A percentile compares a stretch with the other conserved stretches of the same genome.
These are phyloP conservation scores for Circaetus gallicus DNA, from an alignment of 2,113 vertebrate species.

Conservation along the genomic window DNA sequence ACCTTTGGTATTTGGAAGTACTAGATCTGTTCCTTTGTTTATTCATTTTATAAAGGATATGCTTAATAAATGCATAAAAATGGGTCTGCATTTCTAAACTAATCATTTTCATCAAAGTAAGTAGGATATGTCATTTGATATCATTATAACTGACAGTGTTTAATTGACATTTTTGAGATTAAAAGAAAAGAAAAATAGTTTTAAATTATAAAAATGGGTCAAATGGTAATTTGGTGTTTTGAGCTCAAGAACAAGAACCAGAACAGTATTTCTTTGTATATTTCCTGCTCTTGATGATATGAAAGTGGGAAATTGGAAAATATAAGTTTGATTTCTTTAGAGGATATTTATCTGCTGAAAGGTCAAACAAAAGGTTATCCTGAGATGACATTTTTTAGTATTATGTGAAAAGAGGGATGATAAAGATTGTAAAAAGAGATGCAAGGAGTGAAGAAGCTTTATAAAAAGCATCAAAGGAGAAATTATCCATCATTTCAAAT, in stretches of 20 bases:
- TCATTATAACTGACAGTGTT: not conserved
- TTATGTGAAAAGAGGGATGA: slow-evolving; percentile 3
- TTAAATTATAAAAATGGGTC: slow-evolving; percentile 20
- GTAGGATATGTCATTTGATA: not conserved
- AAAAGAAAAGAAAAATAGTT: slow-evolving; percentile 12
- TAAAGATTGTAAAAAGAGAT: not conserved
- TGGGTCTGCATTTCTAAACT: not conserved
- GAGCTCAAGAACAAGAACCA: not conserved
- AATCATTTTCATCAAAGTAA: not conserved
- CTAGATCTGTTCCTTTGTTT: not conserved
- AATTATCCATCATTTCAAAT: not conserved
- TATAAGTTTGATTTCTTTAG: slow-evolving; percentile 1
- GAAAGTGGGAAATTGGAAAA: slow-evolving; percentile 32
- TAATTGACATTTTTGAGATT: slow-evolving; percentile 37
- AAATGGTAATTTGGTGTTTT: slow-evolving; percentile 14
- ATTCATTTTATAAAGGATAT: not conserved
- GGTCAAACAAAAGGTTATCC: slow-evolving; percentile 42
- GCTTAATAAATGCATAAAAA: not conserved
- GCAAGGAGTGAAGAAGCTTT: not conserved
- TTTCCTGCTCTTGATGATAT: not conserved
- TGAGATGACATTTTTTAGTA: slow-evolving; percentile 51
- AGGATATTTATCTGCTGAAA: slow-evolving; percentile 35
- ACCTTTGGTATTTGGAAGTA: not conserved
- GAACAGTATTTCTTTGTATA: not conserved
- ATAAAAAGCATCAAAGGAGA: not conserved